Conservation (phyloP, 2,113 vertebrate species). For the Pantherophis guttatus region DNA sequence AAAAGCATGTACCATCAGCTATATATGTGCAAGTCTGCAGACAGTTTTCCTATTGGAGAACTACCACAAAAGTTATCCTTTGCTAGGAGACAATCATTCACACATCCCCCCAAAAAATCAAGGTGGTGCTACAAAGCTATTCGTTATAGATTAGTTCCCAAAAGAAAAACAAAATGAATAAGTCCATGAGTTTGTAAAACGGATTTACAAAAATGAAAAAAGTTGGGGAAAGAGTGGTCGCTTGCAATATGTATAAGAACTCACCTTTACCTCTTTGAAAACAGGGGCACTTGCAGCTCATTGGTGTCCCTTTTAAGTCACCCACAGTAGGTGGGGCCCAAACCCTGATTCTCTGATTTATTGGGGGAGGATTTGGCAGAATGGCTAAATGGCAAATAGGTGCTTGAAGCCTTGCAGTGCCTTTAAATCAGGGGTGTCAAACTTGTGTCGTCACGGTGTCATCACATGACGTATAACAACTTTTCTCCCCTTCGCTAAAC, state of each 20-base stretch:
- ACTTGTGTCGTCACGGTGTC: background rate
- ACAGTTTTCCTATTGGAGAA: background rate
- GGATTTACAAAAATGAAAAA: background rate
- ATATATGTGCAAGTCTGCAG: background rate
- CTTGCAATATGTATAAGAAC: background rate
- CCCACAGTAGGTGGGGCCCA: background rate
- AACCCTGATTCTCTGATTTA: background rate
- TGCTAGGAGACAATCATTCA: background rate
- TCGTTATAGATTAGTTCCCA: background rate
- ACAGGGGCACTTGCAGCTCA: background rate
- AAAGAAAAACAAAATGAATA: background rate
- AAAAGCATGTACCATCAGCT: background rate
- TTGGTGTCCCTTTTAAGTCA: background rate
- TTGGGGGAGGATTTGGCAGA: background rate
- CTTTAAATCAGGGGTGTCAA: background rate
- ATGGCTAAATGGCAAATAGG: background rate
- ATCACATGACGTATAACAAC: too few species aligned
- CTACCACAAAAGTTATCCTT: background rate
- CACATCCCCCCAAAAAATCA: background rate
- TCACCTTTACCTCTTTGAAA: background rate
- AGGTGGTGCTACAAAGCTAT: background rate
- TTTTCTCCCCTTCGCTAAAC: too few species aligned
- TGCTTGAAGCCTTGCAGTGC: background rate
- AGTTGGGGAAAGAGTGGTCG: background rate
- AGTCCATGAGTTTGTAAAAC: background rate